These are phyloP conservation scores for Halcyon smyrnensis DNA, from an alignment of 2,797 vertebrate species.

Conservation along the genomic window DNA sequence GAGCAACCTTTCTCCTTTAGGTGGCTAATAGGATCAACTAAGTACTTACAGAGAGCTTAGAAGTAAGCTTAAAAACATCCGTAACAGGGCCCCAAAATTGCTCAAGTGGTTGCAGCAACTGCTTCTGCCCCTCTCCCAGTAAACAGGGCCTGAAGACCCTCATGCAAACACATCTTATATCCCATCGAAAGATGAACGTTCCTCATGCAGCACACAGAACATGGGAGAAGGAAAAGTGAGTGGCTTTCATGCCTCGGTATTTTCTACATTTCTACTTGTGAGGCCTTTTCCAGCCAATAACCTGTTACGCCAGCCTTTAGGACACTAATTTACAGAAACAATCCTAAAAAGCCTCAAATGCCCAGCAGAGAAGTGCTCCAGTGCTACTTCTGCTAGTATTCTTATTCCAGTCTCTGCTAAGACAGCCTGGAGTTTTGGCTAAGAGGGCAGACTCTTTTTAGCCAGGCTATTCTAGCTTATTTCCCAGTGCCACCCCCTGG, in stretches of 20 bases:
- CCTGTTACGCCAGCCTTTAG: not conserved
- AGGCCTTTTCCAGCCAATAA: not conserved
- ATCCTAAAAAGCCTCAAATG: not conserved
- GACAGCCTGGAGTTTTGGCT: not conserved
- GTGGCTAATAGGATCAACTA: not conserved
- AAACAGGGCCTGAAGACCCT: not conserved
- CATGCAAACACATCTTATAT: rapidly evolving
- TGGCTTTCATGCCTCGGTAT: not conserved
- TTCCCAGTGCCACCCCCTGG: not conserved
- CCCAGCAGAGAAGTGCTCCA: not conserved
- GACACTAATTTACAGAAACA: not conserved
- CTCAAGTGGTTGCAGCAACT: not conserved
- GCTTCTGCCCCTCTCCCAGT: not conserved
- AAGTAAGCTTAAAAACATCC: not conserved
- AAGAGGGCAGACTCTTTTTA: not conserved
- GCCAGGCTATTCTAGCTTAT: not conserved
- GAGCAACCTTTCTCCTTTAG: not conserved
- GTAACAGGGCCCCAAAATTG: too few species aligned
- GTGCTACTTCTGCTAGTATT: rapidly evolving
- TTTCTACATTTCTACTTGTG: not conserved
- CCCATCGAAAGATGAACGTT: not conserved
- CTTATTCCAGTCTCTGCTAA: not conserved
- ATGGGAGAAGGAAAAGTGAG: rapidly evolving
- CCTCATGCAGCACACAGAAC: not conserved
- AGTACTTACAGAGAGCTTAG: not conserved